A percentile compares a stretch with the other conserved stretches of the same genome.
These are phyloP conservation scores for Lysiphlebus fabarum DNA, from an alignment of 1,140 invertebrate genomes.

Conservation along the genomic window DNA sequence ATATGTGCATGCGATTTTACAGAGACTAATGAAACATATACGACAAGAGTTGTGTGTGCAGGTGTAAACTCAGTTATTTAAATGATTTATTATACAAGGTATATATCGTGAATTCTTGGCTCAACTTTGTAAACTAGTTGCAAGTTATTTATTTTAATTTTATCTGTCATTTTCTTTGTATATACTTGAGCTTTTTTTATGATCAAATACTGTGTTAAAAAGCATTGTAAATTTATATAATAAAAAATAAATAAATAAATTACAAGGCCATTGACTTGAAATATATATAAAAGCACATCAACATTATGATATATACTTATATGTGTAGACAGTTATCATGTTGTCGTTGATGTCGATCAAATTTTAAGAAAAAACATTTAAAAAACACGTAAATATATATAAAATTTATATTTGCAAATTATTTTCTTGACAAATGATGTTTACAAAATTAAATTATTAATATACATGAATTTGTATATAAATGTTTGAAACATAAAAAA, in stretches of 20 bases:
- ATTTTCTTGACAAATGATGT: slow-evolving; percentile 23
- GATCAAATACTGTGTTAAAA: no score
- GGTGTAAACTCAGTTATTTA: slow-evolving; percentile 44
- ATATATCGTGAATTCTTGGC: slow-evolving; percentile 33
- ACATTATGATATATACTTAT: no score
- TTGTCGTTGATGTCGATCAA: slow-evolving; percentile 3
- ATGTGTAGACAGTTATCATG: slow-evolving; percentile 12
- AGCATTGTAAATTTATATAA: not conserved
- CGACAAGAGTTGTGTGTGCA: slow-evolving; percentile 28
- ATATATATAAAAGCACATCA: slow-evolving; percentile 17
- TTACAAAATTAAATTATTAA: slow-evolving; percentile 12
- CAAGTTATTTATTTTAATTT: no score
- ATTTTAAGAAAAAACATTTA: slow-evolving; percentile 5
- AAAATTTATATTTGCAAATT: not conserved
- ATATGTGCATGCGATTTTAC: slow-evolving; percentile 32
- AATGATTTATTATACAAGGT: slow-evolving; percentile 38
- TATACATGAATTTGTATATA: no score
- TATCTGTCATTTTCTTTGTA: no score
- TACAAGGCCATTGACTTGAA: slow-evolving; percentile 9
- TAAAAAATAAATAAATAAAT: not conserved
- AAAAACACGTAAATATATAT: slow-evolving; percentile 4
- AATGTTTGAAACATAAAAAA: no score
- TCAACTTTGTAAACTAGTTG: no score
- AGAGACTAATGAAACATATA: slow-evolving; percentile 31
- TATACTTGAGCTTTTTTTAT: no score